Percentiles rank a stretch among this genome's conserved stretches.
These are phyloP conservation scores for Podilymbus podiceps DNA, from an alignment of 2,113 vertebrate species.

Conservation along the genomic window DNA sequence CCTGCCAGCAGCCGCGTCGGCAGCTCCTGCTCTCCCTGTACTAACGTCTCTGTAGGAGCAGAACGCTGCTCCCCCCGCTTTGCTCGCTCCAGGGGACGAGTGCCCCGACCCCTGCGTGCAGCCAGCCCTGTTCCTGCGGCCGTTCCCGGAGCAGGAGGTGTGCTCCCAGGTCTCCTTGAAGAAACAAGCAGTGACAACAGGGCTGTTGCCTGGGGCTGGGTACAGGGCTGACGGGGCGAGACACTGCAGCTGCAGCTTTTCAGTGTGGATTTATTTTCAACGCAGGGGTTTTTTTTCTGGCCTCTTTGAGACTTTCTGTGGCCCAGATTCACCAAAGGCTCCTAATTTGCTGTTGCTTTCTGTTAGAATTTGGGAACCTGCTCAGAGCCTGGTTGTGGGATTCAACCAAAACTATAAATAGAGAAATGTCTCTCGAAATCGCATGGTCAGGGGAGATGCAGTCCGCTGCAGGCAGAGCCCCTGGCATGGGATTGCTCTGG, in stretches of 20 bases:
- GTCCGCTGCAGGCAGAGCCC: neutral
- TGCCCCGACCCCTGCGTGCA: fast-evolving
- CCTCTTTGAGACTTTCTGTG: neutral
- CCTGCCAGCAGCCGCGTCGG: neutral
- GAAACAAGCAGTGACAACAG: neutral
- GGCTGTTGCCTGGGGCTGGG: neutral
- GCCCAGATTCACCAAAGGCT: neutral
- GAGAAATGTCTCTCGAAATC: neutral
- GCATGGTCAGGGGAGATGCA: neutral
- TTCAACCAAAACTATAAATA: neutral
- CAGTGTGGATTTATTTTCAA: neutral
- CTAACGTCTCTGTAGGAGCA: neutral
- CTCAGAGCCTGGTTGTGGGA: neutral
- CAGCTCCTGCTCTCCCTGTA: neutral
- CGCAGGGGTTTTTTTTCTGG: neutral
- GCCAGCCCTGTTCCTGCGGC: fast-evolving
- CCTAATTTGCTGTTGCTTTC: neutral
- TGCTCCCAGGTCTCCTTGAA: neutral
- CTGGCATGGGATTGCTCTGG: fast-evolving
- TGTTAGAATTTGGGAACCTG: neutral
- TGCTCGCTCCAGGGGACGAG: fast-evolving
- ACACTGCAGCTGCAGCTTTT: neutral
- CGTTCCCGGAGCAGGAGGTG: neutral
- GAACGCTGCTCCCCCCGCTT: neutral
- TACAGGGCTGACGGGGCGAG: neutral